These are phyloP conservation scores for Gyrodactylus salaris DNA, from an alignment of 1,140 invertebrate species.

Conservation along the genomic window DNA sequence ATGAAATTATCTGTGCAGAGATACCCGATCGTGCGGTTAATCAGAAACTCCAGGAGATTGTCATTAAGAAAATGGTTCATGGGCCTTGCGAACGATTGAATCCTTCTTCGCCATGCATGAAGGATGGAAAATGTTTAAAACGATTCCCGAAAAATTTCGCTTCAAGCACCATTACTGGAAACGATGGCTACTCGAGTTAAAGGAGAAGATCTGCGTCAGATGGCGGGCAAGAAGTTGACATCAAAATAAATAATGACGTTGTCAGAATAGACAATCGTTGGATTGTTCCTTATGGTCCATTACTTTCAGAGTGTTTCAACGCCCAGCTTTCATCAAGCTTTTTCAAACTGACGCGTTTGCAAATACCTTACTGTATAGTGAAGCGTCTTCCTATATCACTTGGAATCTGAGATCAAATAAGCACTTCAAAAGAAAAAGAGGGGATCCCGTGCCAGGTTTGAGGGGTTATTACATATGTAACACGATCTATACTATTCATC, in stretches of 20 bases:
- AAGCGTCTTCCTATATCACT: too few relatives aligned
- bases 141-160: not conserved
- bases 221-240: not conserved
- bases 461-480: too few relatives aligned
- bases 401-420: too few relatives aligned
- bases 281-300: slow-evolving; percentile 10
- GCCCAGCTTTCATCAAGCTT: slow-evolving; percentile 15
- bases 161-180: not conserved
- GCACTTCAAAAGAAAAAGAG: too few relatives aligned
- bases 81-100: not conserved
- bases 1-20: not conserved
- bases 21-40: not conserved
- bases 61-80: not conserved
- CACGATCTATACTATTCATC: slow-evolving; percentile 18
- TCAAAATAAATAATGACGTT: too few relatives aligned
- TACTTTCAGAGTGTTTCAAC: slow-evolving; percentile 7
- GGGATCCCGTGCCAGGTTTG: too few relatives aligned
- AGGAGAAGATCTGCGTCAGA: not conserved
- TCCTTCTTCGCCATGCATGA: not conserved
- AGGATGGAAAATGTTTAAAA: not conserved
- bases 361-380: slow-evolving; percentile 12
- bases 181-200: not conserved
- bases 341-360: slow-evolving; percentile 14
- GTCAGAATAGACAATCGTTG: slow-evolving; percentile 6
- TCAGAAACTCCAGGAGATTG: not conserved